Conservation (phyloP, 2,888 invertebrate species). For the Nymphalis c-album region DNA sequence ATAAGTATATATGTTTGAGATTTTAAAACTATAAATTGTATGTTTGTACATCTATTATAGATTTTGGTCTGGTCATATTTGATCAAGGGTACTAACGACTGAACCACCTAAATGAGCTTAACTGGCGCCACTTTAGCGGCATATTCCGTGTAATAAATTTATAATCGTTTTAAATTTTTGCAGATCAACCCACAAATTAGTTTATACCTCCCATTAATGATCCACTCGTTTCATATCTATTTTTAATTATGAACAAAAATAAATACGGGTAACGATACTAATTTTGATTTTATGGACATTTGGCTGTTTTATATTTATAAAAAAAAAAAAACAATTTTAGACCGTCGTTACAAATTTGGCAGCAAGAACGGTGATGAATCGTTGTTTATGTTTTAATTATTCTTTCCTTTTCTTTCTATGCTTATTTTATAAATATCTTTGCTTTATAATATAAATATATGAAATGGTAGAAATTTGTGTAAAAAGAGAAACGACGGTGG, state of each 20-base stretch:
- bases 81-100: slow-evolving; percentile 11
- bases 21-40: too few relatives aligned
- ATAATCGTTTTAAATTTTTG: slow-evolving; percentile 18
- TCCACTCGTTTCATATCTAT: slow-evolving; percentile 37
- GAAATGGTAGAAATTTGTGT: too few relatives aligned
- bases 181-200: slow-evolving; percentile 37
- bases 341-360: background rate
- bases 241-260: slow-evolving; percentile 26
- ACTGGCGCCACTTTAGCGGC: slow-evolving; percentile 36
- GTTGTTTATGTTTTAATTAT: too few relatives aligned
- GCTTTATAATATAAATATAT: too few relatives aligned
- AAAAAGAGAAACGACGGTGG: too few relatives aligned
- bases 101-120: slow-evolving; percentile 8
- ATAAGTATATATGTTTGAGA: too few relatives aligned
- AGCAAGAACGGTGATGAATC: too few relatives aligned
- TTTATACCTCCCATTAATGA: slow-evolving; percentile 43
- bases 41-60: background rate
- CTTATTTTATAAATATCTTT: too few relatives aligned
- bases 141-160: slow-evolving; percentile 28
- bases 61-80: background rate
- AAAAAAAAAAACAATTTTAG: background rate
- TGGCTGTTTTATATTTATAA: background rate
- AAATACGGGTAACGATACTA: background rate
- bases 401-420: too few relatives aligned
- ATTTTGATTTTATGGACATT: slow-evolving; percentile 1